These are phyloP conservation scores for Melanotus villosus DNA, from an alignment of 2,888 invertebrate species.

Conservation along the genomic window DNA sequence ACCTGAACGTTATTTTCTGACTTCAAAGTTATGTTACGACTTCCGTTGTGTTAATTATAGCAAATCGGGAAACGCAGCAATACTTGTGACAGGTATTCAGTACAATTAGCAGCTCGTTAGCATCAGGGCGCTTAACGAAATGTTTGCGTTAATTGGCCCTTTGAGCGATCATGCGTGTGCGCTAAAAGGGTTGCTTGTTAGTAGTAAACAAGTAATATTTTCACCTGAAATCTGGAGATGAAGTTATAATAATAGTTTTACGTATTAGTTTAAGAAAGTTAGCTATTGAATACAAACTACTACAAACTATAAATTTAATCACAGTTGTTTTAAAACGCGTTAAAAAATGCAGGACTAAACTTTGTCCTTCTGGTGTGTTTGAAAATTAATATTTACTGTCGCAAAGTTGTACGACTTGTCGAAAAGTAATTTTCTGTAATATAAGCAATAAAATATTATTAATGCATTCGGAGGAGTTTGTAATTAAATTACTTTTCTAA, in stretches of 20 bases:
- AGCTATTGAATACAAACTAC: not conserved
- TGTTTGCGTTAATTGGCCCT: slow-evolving; percentile 40
- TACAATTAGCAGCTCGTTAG: slow-evolving; percentile 43
- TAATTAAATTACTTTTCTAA: no score
- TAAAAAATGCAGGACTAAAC: no score
- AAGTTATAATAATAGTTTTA: not conserved
- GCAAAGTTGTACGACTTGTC: no score
- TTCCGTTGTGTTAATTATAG: slow-evolving; percentile 28
- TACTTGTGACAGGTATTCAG: slow-evolving; percentile 37
- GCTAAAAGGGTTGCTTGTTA: slow-evolving; percentile 31
- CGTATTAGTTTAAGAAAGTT: not conserved
- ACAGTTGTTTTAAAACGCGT: no score
- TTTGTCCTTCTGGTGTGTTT: no score
- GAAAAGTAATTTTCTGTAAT: no score
- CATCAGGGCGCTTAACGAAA: slow-evolving; percentile 37
- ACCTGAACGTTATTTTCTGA: not conserved
- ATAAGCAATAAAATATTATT: no score
- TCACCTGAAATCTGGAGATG: not conserved
- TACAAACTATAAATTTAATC: no score
- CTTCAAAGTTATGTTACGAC: not conserved
- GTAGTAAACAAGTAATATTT: slow-evolving; percentile 29
- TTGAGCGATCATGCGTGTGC: slow-evolving; percentile 37
- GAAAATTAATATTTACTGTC: no score
- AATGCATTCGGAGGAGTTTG: no score
- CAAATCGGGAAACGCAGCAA: slow-evolving; percentile 30